A percentile compares a stretch with the other conserved stretches of the same genome.
These are phyloP conservation scores for Edolisoma coerulescens DNA, from an alignment of 2,113 vertebrate genomes.

Conservation along the genomic window DNA sequence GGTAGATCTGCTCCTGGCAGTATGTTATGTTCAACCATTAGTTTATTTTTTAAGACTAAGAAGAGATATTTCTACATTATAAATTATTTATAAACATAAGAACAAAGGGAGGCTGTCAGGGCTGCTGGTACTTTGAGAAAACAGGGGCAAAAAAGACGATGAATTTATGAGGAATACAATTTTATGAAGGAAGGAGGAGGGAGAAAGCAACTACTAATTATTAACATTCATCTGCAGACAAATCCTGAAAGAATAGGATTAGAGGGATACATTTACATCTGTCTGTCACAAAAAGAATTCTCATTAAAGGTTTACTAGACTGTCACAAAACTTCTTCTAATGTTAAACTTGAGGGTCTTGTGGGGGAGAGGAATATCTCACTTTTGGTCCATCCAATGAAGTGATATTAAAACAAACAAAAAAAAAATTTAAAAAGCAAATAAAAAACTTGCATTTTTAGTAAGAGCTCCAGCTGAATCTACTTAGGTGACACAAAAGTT, in stretches of 20 bases:
- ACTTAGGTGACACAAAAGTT: conserved; percentile 7
- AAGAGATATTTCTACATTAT: conserved; percentile 79
- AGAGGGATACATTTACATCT: conserved; percentile 79
- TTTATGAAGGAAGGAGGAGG: conserved; percentile 61
- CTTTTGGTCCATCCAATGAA: not conserved
- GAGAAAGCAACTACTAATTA: conserved; percentile 72
- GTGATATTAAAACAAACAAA: not conserved
- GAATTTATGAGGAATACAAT: conserved; percentile 75
- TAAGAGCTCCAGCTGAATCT: not conserved
- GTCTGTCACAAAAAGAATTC: conserved; percentile 73
- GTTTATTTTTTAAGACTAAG: conserved; percentile 82
- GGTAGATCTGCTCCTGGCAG: conserved; percentile 66
- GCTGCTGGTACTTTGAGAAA: conserved; percentile 74
- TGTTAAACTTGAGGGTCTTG: conserved; percentile 45
- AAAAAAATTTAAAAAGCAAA: not conserved
- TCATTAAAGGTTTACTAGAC: conserved; percentile 74
- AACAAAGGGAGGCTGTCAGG: conserved; percentile 79
- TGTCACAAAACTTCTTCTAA: conserved; percentile 74
- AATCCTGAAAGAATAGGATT: conserved; percentile 73
- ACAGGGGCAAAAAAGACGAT: conserved; percentile 39
- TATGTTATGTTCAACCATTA: conserved; percentile 77
- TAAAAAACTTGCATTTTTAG: not conserved
- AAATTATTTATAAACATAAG: conserved; percentile 83
- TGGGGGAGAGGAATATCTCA: not conserved
- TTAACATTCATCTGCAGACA: conserved; percentile 75